Conservation (phyloP, 2,113 vertebrate species). For the Lasiurus borealis region DNA sequence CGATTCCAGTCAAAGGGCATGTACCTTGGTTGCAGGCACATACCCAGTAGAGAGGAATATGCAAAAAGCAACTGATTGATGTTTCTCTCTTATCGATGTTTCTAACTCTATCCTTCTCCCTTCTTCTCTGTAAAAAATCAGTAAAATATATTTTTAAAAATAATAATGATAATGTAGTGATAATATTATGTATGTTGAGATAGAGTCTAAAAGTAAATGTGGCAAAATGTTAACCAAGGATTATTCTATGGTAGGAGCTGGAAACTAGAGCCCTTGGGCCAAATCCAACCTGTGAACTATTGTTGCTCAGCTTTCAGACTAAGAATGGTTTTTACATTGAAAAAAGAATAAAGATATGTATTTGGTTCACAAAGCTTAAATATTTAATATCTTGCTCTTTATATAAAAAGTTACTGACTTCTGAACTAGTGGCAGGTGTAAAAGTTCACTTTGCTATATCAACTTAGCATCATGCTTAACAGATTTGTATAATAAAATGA, state of each 20-base stretch:
- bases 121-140: too few relatives aligned
- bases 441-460: neutral
- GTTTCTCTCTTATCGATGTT: too few relatives aligned
- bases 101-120: too few relatives aligned
- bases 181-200: neutral
- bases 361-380: neutral
- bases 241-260: neutral
- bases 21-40: too few relatives aligned
- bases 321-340: neutral
- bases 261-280: neutral
- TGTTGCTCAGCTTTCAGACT: neutral
- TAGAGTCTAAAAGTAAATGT: neutral
- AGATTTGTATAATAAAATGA: neutral
- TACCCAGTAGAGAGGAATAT: too few relatives aligned
- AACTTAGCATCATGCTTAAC: neutral
- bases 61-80: too few relatives aligned
- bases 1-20: too few relatives aligned
- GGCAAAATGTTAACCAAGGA: constrained; percentile 5
- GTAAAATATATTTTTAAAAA: too few relatives aligned
- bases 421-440: neutral
- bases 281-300: neutral
- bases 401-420: neutral
- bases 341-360: neutral
- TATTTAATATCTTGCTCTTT: neutral
- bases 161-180: neutral